Evolutionary conservation across 2,113 vertebrate species (phyloP).

Genomic region (Rhea pennata): DNA sequence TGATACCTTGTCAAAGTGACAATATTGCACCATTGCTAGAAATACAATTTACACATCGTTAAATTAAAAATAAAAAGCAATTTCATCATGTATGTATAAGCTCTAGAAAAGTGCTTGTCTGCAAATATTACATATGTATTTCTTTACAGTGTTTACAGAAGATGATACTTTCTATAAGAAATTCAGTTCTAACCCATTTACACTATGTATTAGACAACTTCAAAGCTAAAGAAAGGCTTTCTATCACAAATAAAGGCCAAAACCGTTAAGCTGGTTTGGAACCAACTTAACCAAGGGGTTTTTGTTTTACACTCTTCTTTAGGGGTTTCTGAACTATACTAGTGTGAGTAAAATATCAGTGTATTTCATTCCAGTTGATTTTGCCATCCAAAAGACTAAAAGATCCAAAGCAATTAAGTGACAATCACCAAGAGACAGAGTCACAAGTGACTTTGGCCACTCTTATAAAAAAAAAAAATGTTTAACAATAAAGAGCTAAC

Average conservation of each 20-base stretch:
- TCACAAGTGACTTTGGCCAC: neutral
- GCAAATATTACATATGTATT: neutral
- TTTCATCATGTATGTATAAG: neutral
- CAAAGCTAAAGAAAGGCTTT: neutral
- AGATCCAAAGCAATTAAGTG: neutral
- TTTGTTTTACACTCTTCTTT: neutral
- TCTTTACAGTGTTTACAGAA: neutral
- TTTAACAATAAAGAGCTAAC: neutral
- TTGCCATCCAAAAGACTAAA: neutral
- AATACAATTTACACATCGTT: neutral
- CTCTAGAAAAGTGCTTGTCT: neutral
- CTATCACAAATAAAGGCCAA: neutral
- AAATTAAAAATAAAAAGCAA: too few relatives aligned
- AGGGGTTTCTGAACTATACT: neutral
- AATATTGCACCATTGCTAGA: neutral
- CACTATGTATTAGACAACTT: accelerated
- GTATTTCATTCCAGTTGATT: neutral
- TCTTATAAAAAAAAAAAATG: neutral
- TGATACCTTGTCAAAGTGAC: neutral
- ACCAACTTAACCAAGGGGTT: neutral
- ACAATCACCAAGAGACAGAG: neutral
- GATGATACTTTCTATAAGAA: neutral
- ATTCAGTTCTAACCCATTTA: neutral
- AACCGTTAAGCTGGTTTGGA: neutral
- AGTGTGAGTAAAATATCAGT: neutral